Conservation (phyloP, 2,113 vertebrate species). For the Mobula hypostoma region DNA sequence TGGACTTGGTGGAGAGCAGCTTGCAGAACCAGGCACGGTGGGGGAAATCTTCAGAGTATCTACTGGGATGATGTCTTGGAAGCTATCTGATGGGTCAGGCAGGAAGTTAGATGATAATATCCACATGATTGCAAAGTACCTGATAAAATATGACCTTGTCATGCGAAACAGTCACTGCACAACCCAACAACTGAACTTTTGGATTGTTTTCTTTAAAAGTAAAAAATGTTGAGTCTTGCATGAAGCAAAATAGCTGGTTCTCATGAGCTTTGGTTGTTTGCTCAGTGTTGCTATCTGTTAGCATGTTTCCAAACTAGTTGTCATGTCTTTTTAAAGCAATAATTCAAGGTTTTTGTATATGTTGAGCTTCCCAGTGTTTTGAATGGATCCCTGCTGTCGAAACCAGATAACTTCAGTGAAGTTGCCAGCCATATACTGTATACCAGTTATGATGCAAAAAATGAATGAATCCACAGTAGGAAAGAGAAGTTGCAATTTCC, state of each 20-base stretch:
- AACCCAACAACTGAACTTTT: no score
- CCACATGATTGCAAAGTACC: no score
- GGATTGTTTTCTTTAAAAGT: background rate
- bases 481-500: conserved; percentile 5
- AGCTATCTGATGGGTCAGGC: no score
- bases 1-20: no score
- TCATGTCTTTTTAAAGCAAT: background rate
- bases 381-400: background rate
- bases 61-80: no score
- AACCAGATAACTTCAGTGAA: background rate
- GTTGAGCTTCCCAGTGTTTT: background rate
- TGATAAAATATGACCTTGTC: no score
- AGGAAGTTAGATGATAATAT: no score
- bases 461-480: background rate
- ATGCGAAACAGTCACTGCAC: no score
- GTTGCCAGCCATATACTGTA: background rate
- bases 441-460: background rate
- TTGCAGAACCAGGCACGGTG: no score
- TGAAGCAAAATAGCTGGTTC: background rate
- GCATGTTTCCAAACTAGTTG: background rate
- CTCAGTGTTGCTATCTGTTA: background rate
- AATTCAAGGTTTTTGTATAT: background rate
- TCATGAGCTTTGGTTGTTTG: background rate
- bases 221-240: background rate
- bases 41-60: no score